Evolutionary conservation across 2,113 vertebrate genomes (phyloP), one percentile per base, ranked within the genome.

Genomic region (Sylvietta virens): DNA sequence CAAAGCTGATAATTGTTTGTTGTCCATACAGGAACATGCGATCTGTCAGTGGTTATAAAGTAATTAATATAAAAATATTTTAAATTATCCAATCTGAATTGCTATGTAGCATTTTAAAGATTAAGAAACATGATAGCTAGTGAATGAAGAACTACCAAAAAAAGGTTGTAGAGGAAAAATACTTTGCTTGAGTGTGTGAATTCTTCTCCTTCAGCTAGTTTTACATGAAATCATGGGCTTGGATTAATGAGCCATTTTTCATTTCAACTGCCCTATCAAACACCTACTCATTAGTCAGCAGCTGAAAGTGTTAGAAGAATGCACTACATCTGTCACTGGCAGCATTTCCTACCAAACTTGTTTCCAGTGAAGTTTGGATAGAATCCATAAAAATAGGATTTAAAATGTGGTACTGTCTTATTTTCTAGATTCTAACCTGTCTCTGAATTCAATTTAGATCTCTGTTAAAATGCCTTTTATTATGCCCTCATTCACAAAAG

Each of bases 231-330:
- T 88, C 88, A 95, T 58, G 80, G 85, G 74, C 58, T 95, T 80
- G 92, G 84, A 92, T 90, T 96, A 96, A 87, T 95, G 67, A 94
- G 62, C 70, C 47, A 0, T 88, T 95, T 95, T 95, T 94, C 90
- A 90, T 90, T 97, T 94, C 74, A 93, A 58, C 90, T 97, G 93
- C 87, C 87, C 92, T 96, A 95, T 95, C 93, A 90, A 95, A 96
- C 95, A 94, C 96, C 94, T 97, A 95, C 96, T 96, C 79, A 85
- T 97, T 97, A 96, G 93, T 95, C 96, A 96, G 87, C 90, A 95
- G 81, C 89, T 88, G 78, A 94, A 92, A 94, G 87, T 88, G 87
- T 96, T 91, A 83, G 85, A 76, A 91, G 90, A 94, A 96, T 82
- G 71, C 78, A 80, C 79, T 97, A 70, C 94, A 94, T 95, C 93